A percentile compares a stretch with the other conserved stretches of the same genome.
These are phyloP conservation scores for Drosophila quinaria DNA, from an alignment of 2,888 invertebrate species.

Conservation along the genomic window DNA sequence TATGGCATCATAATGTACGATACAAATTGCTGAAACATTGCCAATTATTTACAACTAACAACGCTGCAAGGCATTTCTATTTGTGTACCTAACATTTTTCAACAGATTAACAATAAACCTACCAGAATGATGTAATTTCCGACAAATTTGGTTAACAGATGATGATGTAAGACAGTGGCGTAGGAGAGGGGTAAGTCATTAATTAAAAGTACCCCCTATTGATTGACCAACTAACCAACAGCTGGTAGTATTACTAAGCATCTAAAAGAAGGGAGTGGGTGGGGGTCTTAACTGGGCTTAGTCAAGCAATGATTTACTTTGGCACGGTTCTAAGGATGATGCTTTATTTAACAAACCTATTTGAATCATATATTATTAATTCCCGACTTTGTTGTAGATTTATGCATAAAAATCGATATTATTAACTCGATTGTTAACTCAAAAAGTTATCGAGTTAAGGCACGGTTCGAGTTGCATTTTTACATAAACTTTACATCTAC, in stretches of 20 bases:
- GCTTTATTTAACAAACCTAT: too few relatives aligned
- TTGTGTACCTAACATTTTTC: constrained; percentile 46
- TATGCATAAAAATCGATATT: too few relatives aligned
- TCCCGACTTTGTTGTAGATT: too few relatives aligned
- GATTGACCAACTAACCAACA: constrained; percentile 8
- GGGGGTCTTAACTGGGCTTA: neutral
- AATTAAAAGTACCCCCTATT: constrained; percentile 14
- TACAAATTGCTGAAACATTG: constrained; percentile 63
- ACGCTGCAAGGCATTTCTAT: constrained; percentile 34
- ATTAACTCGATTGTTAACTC: too few relatives aligned
- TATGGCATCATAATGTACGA: neutral
- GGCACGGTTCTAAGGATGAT: neutral
- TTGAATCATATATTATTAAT: too few relatives aligned
- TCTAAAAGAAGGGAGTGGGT: neutral
- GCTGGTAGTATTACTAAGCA: constrained; percentile 6
- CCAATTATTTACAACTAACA: constrained; percentile 58
- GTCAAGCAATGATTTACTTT: neutral
- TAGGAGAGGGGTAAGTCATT: constrained; percentile 1
- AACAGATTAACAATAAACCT: constrained; percentile 47
- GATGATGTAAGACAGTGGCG: constrained; percentile 40
- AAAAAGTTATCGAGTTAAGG: too few relatives aligned
- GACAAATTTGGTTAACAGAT: constrained; percentile 34
- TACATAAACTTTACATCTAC: too few relatives aligned
- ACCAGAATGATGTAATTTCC: constrained; percentile 69
- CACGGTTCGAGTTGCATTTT: too few relatives aligned